Percentiles rank a stretch among this genome's conserved stretches.
Conservation (phyloP, 1,140 invertebrate genomes). For the Trichomalopsis sarcophagae region DNA sequence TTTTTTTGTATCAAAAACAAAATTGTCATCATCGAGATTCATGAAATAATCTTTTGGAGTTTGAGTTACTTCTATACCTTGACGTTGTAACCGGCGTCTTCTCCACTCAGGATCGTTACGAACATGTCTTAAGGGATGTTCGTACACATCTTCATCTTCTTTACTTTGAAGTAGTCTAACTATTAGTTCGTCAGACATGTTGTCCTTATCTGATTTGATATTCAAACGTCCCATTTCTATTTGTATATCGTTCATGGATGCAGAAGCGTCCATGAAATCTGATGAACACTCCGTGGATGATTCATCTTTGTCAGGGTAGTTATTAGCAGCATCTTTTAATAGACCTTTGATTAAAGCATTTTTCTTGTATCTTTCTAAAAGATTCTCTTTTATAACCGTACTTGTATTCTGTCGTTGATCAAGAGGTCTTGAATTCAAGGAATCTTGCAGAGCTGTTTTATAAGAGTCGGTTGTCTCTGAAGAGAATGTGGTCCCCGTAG, state of each 20-base stretch:
- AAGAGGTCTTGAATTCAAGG: neutral
- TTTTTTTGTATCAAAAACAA: conserved; percentile 21
- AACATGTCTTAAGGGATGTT: conserved; percentile 30
- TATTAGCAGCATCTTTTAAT: neutral
- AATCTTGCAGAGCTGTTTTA: neutral
- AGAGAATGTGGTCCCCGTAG: neutral
- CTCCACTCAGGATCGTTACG: conserved; percentile 32
- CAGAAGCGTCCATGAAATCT: neutral
- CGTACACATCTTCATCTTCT: conserved; percentile 32
- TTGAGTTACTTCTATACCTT: conserved; percentile 23
- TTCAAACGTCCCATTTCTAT: neutral
- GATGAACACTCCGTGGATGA: neutral
- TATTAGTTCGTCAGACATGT: neutral
- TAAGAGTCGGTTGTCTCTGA: conserved; percentile 13
- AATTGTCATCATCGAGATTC: conserved; percentile 26
- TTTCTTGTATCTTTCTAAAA: conserved; percentile 20
- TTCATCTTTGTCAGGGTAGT: neutral
- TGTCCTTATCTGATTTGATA: neutral
- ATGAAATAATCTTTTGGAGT: conserved; percentile 40
- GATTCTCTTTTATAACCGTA: neutral
- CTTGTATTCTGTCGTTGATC: conserved; percentile 7
- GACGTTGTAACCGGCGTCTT: neutral
- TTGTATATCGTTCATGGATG: neutral
- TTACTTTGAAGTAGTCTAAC: neutral
- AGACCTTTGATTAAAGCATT: conserved; percentile 30